phyloP scores from a whole-genome alignment of 2,888 invertebrate species.

The Orchestes rusci region DNA sequence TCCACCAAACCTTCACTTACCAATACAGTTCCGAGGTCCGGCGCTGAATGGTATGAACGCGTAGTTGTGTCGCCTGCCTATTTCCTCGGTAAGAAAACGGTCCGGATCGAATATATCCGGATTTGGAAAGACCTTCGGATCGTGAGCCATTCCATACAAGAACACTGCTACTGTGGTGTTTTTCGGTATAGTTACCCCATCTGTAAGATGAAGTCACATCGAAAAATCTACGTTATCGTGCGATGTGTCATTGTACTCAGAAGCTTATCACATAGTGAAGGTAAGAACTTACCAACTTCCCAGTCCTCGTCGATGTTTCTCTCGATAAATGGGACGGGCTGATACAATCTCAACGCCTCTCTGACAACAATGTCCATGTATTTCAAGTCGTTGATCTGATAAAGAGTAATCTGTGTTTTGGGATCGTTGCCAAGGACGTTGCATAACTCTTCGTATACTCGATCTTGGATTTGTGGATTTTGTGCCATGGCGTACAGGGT shows the following conservation, averaged over 20 bases:
- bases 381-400: constrained; percentile 37
- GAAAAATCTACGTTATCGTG: constrained; percentile 15
- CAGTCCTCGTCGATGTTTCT: constrained; percentile 44
- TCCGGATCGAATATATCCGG: constrained; percentile 46
- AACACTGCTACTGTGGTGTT: constrained; percentile 40
- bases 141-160: constrained; percentile 45
- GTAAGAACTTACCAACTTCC: constrained; percentile 27
- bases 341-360: constrained; percentile 51
- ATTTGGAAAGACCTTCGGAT: constrained; percentile 45
- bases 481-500: constrained; percentile 47
- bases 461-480: constrained; percentile 44
- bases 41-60: constrained; percentile 45
- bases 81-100: constrained; percentile 42
- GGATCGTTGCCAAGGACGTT: constrained; percentile 32
- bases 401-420: constrained; percentile 29
- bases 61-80: constrained; percentile 40
- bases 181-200: constrained; percentile 41
- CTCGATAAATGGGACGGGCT: constrained; percentile 48
- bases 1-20: constrained; percentile 26
- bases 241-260: constrained; percentile 16
- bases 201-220: constrained; percentile 30
- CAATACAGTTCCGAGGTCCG: constrained; percentile 45
- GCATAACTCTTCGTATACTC: constrained; percentile 34
- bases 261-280: constrained; percentile 10
- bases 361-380: constrained; percentile 54